phyloP scores from a whole-genome alignment of 2,888 invertebrate species.

The Euphydryas editha region DNA sequence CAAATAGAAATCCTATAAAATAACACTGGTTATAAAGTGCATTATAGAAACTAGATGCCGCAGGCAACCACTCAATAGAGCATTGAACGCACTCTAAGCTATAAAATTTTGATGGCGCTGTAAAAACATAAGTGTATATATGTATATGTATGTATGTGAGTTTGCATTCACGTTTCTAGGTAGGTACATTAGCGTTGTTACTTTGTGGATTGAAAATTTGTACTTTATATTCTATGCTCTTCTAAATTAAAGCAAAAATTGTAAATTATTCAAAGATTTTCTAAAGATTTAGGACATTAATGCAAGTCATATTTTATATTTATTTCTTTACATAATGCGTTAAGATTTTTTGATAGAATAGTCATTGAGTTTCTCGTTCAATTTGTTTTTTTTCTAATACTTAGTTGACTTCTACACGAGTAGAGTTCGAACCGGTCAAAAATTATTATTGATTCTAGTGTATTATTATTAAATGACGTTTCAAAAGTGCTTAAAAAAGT shows the following conservation, averaged over 20 bases:
- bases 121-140: conserved; percentile 49
- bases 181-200: conserved; percentile 39
- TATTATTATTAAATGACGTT: too few species aligned
- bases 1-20: background rate
- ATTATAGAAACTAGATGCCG: conserved; percentile 23
- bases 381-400: too few species aligned
- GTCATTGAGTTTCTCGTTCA: too few species aligned
- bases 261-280: too few species aligned
- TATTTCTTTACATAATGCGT: too few species aligned
- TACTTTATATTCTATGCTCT: background rate
- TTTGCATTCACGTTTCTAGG: conserved; percentile 33
- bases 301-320: too few species aligned
- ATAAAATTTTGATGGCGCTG: conserved; percentile 43
- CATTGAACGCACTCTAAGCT: conserved; percentile 34
- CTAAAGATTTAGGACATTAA: too few species aligned
- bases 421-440: too few species aligned
- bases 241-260: background rate
- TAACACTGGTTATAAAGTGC: conserved; percentile 21
- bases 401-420: too few species aligned
- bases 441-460: too few species aligned
- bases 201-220: conserved; percentile 18
- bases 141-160: conserved; percentile 28
- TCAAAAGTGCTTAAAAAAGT: too few species aligned
- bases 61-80: conserved; percentile 24
- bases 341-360: too few species aligned